A percentile compares a stretch with the other conserved stretches of the same genome.
Evolutionary conservation across 2,113 vertebrate species (phyloP).

Genomic region (Nipponia nippon): DNA sequence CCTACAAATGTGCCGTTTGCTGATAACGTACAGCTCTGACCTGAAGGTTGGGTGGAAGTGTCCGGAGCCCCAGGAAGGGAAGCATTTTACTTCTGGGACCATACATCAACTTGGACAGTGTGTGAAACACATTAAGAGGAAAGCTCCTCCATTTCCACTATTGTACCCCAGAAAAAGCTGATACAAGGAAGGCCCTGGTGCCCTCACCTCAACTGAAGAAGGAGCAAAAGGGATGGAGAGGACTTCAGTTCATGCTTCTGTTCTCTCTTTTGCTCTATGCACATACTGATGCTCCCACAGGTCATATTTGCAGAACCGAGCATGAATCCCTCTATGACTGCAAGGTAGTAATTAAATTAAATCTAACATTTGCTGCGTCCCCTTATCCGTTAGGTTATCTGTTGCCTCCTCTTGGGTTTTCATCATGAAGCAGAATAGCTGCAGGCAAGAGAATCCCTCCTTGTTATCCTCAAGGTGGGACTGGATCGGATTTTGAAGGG

Average conservation of each 20-base stretch:
- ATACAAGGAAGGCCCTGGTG: not conserved
- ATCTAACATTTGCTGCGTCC: not conserved
- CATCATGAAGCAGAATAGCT: not conserved
- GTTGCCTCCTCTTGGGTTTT: not conserved
- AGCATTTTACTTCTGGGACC: not conserved
- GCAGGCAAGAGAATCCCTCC: not conserved
- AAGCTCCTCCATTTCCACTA: not conserved
- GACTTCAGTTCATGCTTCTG: rapidly evolving
- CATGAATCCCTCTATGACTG: not conserved
- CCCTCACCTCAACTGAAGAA: not conserved
- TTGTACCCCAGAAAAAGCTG: not conserved
- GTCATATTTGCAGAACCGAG: not conserved
- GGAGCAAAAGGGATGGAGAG: not conserved
- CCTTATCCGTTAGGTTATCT: not conserved
- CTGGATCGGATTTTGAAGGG: not conserved
- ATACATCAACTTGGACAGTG: not conserved
- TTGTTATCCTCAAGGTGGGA: too few species aligned
- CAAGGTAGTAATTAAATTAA: not conserved
- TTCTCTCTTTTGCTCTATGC: not conserved
- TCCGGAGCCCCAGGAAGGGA: not conserved
- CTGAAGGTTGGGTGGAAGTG: not conserved
- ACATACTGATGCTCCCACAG: rapidly evolving
- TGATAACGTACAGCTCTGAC: not conserved
- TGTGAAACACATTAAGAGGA: not conserved
- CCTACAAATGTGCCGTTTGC: rapidly evolving